Base-by-base conservation (phyloP, 2,797 vertebrate species). In the Pachyuromys duprasi region DNA sequence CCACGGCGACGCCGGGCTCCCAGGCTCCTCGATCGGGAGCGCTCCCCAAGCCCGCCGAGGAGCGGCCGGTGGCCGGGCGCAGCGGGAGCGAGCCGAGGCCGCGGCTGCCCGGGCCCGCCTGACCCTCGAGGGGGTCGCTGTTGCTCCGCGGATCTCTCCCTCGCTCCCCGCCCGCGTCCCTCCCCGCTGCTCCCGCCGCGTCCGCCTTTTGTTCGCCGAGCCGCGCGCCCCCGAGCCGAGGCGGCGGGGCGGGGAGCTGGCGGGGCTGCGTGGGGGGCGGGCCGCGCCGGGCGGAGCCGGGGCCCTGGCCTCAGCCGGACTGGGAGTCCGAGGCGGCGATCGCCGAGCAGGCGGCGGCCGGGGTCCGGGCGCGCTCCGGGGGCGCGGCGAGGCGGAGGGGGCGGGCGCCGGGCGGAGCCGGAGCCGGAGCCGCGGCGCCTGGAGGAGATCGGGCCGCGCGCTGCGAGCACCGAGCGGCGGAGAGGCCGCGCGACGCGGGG, bases 151-250 rank as follows among this genome's bases (percentile, higher is more conserved):
- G 89, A 97, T 97, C 70, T 95, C 17, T 79, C 36, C 93, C 12
- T 78, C 62, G 67, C 83, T 94, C 93, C 86, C 76, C 6, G 60
- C 94, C 97, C 95, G 99, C 99, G 98, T 99, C 99, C 99, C 97
- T 95, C 97, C 97, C 91, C 53, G 93, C 93, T 91, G 95, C 95
- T 94, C 76, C 92, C 97, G 96, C 97, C 96, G 97, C 97, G 97
- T 97, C 98, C 98, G 98, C 98, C 98, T 98, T 98, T 98, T 98
- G 98, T 98, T 98, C 98, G 96, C 97, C 95, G 98, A 98, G 97
- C 98, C 97, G 98, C 98, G 97, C 98, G 98, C 98, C 98, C 98
- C 98, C 98, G 98, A 97, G 98, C 97, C 97, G 96, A 98, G 96
- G 97, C 97, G 82, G 96, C 97, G 97, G 98, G 97, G 97, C 97